Evolutionary conservation across 2,888 invertebrate genomes (phyloP), one percentile per base, ranked within the genome.

Genomic region (Tiliacea aurago): DNA sequence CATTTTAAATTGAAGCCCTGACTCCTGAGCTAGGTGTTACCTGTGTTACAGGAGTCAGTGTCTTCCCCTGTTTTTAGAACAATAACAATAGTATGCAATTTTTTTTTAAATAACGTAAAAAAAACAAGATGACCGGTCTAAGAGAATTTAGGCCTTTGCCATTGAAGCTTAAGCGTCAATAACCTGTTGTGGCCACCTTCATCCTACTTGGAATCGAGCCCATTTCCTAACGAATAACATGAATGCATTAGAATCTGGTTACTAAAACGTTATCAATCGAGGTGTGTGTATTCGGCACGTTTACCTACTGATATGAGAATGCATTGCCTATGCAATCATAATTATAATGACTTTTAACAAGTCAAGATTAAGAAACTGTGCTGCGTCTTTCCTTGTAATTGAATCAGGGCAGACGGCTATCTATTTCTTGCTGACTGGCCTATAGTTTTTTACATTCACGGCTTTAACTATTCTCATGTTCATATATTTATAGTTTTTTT

Each of bases 121-220:
- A n/a, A n/a, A n/a, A n/a, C n/a, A n/a, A n/a, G n/a, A n/a, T n/a
- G n/a, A n/a, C n/a, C n/a, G 28, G 28, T 28, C 28, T 28, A 28
- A 28, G 28, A 28, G 28, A 28, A 28, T 28, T 2, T 2, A 28
- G 28, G 28, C 28, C 28, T 28, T 28, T 37, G 37, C 37, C 37
- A 37, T 37, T 37, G 37, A 37, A 37, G 37, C 37, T 2, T 10
- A n/a, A 62, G 51, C 33, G 56, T 66, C 77, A 80, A 73, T 33
- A 51, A 53, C 53, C 51, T 41, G 20, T 5, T 2, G n/a, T 2
- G n/a, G 10, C n/a, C 47, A 74, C 74, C 74, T 78, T 78, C 62
- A 13, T 2, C 45, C 62, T 41, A 78, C 80, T 78, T 78, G 77
- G 77, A 74, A 41, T 5, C 4, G 45, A 66, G 77, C 75, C 77